Conservation (phyloP, 2,888 invertebrate genomes). For the Thyatira batis region DNA sequence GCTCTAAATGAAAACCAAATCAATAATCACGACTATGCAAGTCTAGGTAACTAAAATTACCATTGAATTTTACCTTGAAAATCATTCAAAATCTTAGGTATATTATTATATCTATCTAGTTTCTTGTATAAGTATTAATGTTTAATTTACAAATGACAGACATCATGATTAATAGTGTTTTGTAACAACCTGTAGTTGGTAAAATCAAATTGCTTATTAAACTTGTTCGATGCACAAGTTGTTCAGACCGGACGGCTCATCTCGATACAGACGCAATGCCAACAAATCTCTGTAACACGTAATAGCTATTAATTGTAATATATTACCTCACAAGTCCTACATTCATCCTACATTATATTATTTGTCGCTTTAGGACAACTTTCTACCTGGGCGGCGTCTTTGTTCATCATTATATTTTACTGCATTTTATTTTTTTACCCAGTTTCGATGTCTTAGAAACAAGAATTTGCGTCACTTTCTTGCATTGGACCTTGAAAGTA, state of each 20-base stretch:
- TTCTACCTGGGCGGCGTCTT: slow-evolving; percentile 12
- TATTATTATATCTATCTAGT: too few species aligned
- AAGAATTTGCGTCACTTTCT: not conserved
- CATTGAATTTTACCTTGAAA: too few species aligned
- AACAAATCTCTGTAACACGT: slow-evolving; percentile 8
- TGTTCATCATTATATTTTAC: not conserved
- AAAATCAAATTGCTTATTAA: not conserved
- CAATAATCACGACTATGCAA: too few species aligned
- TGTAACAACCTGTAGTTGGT: slow-evolving; percentile 2
- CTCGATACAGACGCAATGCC: slow-evolving; percentile 7
- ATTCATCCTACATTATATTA: slow-evolving; percentile 27
- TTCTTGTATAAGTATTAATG: not conserved
- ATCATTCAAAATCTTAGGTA: too few species aligned
- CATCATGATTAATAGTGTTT: not conserved
- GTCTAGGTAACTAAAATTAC: too few species aligned
- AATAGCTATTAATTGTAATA: slow-evolving; percentile 18
- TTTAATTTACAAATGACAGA: not conserved
- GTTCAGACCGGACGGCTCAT: slow-evolving; percentile 4
- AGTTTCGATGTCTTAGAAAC: not conserved
- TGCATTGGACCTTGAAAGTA: not conserved
- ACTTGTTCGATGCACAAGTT: slow-evolving; percentile 1
- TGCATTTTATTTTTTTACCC: not conserved
- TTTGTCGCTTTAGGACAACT: slow-evolving; percentile 27
- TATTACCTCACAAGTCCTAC: slow-evolving; percentile 22
- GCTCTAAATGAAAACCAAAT: too few species aligned